Percentiles rank a stretch among this genome's conserved stretches.
phyloP scores from a whole-genome alignment of 2,888 invertebrate genomes.

The Rhagonycha fulva region DNA sequence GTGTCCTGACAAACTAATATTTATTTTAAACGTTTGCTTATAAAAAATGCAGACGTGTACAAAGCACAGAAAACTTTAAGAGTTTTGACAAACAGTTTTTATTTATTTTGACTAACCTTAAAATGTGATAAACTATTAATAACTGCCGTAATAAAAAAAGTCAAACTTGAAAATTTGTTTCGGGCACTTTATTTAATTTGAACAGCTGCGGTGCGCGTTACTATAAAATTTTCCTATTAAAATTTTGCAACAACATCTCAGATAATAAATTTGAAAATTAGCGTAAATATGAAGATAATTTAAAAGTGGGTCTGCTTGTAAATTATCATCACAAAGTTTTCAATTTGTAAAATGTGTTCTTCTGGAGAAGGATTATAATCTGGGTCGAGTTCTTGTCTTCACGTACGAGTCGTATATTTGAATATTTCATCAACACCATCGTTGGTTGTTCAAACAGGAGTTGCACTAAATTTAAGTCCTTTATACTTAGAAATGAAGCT shows the following conservation, averaged over 20 bases:
- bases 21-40: neutral
- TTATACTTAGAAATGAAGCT: constrained; percentile 25
- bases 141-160: neutral
- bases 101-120: neutral
- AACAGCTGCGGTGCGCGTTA: neutral
- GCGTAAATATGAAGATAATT: neutral
- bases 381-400: neutral
- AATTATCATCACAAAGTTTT: neutral
- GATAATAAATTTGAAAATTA: neutral
- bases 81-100: neutral
- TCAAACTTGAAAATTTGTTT: neutral
- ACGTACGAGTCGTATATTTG: constrained; percentile 15
- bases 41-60: neutral
- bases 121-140: neutral
- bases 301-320: neutral
- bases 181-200: neutral
- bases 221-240: neutral
- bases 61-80: neutral
- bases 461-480: constrained; percentile 28
- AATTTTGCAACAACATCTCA: neutral
- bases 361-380: neutral
- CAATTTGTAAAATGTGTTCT: neutral
- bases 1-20: neutral
- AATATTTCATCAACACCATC: constrained; percentile 28
- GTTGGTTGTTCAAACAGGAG: constrained; percentile 19